Percentiles rank a stretch among this genome's conserved stretches.
These are phyloP conservation scores for Diglossa brunneiventris DNA, from an alignment of 2,113 vertebrate genomes.

Conservation along the genomic window DNA sequence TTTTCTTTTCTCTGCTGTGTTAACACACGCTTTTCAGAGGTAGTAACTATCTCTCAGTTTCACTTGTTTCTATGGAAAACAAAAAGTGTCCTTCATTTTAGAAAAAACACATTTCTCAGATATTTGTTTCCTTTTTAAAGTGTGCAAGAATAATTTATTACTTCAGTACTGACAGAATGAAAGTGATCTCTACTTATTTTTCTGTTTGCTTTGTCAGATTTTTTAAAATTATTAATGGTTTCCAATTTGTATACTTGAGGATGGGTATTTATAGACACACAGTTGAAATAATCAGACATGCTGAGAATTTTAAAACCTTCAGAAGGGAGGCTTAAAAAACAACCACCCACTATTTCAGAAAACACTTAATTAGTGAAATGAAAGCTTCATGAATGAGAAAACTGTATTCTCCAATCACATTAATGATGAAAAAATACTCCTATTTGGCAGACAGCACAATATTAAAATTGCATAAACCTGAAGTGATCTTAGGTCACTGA, in stretches of 20 bases:
- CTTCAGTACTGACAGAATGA: background rate
- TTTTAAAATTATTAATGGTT: background rate
- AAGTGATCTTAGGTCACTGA: background rate
- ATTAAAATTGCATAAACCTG: background rate
- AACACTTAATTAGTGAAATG: background rate
- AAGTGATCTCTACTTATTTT: background rate
- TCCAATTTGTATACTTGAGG: background rate
- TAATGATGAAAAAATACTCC: background rate
- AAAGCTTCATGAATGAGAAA: background rate
- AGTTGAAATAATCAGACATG: background rate
- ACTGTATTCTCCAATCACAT: background rate
- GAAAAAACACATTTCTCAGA: rapidly evolving
- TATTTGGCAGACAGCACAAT: background rate
- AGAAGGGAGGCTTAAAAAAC: background rate
- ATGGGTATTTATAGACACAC: background rate
- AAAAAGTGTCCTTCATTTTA: background rate
- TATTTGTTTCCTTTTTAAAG: background rate
- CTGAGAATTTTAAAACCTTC: background rate
- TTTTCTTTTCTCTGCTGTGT: background rate
- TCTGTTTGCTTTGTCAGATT: background rate
- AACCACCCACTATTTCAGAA: background rate
- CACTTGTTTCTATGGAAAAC: background rate
- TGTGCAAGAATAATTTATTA: background rate
- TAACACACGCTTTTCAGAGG: background rate
- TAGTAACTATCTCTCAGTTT: background rate